phyloP scores from a whole-genome alignment of 2,797 vertebrate species.

The Lepus oiostolus region DNA sequence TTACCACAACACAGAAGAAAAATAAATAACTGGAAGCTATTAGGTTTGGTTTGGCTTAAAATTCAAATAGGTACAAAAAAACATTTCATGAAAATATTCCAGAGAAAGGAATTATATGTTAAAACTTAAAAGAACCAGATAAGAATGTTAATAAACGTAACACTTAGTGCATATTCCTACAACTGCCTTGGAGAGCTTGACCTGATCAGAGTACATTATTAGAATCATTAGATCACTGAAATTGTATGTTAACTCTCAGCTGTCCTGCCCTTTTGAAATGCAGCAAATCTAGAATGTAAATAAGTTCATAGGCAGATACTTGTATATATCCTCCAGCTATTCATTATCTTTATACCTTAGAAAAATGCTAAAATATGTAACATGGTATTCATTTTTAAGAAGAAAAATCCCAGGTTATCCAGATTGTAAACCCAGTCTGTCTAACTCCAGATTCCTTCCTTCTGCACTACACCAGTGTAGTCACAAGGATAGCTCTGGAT shows the following conservation, averaged over 20 bases:
- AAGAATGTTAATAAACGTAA: not conserved
- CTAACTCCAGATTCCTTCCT: not conserved
- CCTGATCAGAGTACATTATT: not conserved
- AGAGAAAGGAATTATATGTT: constrained; percentile 27
- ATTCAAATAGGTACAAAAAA: not conserved
- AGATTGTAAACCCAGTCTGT: not conserved
- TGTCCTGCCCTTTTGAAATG: constrained; percentile 21
- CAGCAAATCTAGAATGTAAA: not conserved
- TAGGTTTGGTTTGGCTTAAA: not conserved
- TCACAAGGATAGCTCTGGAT: not conserved
- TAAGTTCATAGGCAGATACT: not conserved
- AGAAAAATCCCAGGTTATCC: not conserved
- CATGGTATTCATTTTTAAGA: not conserved
- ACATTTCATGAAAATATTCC: not conserved
- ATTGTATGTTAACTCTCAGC: not conserved
- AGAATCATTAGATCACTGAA: not conserved
- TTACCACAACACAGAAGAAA: not conserved
- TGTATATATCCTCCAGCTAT: not conserved
- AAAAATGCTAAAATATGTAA: not conserved
- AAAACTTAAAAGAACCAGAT: constrained; percentile 17
- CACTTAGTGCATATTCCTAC: not conserved
- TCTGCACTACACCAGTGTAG: not conserved
- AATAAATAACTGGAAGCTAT: not conserved
- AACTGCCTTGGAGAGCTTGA: not conserved
- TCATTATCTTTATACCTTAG: not conserved